Evolutionary conservation across 2,888 invertebrate genomes (phyloP).

Genomic region (Phymatocera aterrima): DNA sequence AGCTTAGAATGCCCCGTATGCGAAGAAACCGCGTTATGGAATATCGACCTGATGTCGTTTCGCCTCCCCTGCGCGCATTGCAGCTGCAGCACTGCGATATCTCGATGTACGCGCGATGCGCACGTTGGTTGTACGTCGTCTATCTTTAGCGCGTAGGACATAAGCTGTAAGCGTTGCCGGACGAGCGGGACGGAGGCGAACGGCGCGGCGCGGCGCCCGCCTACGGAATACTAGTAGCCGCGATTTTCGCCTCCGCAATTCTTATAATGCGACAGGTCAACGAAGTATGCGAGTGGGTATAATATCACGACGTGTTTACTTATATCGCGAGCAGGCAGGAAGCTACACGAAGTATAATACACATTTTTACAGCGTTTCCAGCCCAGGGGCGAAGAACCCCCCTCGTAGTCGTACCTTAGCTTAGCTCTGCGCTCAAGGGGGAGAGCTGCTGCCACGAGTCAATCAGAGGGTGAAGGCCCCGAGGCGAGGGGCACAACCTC

Average conservation of each 20-base stretch:
- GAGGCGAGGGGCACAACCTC: constrained; percentile 20
- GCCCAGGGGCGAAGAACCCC: background rate
- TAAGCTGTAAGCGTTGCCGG: background rate
- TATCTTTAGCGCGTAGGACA: constrained; percentile 26
- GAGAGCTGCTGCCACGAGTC: background rate
- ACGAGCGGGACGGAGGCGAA: background rate
- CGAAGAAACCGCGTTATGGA: constrained; percentile 57
- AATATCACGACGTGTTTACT: background rate
- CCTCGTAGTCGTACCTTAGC: constrained; percentile 4
- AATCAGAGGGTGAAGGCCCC: constrained; percentile 27
- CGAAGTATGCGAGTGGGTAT: background rate
- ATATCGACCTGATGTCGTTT: constrained; percentile 69
- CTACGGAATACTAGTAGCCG: background rate
- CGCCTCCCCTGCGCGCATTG: constrained; percentile 57
- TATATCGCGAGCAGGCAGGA: too few species aligned
- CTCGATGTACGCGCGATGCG: background rate
- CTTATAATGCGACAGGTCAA: background rate
- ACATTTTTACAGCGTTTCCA: background rate
- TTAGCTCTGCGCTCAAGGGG: background rate
- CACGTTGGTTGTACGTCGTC: background rate
- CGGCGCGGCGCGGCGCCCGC: background rate
- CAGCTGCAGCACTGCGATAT: constrained; percentile 52
- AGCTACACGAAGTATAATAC: background rate
- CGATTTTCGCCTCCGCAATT: constrained; percentile 11
- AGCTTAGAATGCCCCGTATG: background rate